phyloP scores from a whole-genome alignment of 2,888 invertebrate genomes.

The Diplolepis rosae region DNA sequence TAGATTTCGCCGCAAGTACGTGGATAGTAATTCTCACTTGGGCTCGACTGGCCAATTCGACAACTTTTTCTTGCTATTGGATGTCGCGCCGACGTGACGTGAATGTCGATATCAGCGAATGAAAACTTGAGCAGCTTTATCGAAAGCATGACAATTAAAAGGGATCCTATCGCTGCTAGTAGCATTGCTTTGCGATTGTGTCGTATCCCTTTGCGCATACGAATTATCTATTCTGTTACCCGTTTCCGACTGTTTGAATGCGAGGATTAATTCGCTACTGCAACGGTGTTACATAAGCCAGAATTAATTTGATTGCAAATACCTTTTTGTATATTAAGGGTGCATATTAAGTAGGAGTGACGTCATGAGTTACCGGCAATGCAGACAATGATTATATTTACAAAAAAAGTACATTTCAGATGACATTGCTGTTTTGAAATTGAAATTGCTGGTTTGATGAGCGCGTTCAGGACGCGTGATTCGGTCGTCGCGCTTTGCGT shows the following conservation, averaged over 20 bases:
- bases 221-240: constrained; percentile 40
- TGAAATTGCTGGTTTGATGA: too few relatives aligned
- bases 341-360: too few relatives aligned
- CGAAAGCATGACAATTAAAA: constrained; percentile 24
- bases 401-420: too few relatives aligned
- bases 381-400: too few relatives aligned
- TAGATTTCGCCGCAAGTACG: constrained; percentile 48
- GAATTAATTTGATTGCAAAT: not conserved
- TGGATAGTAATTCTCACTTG: constrained; percentile 28
- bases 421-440: too few relatives aligned
- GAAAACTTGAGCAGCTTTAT: constrained; percentile 17
- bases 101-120: constrained; percentile 15
- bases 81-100: not conserved
- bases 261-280: constrained; percentile 12
- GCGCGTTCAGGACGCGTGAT: too few relatives aligned
- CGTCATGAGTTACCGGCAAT: too few relatives aligned
- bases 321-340: too few relatives aligned
- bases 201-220: constrained; percentile 42
- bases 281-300: constrained; percentile 11
- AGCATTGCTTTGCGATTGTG: constrained; percentile 39
- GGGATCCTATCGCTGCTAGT: constrained; percentile 8
- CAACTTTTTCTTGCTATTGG: constrained; percentile 21
- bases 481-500: too few relatives aligned
- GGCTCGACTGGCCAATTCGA: constrained; percentile 11
- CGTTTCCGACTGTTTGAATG: constrained; percentile 16